Percentiles rank a stretch among this genome's conserved stretches.
Evolutionary conservation across 2,797 vertebrate genomes (phyloP).

Genomic region (Takifugu ocellatus): DNA sequence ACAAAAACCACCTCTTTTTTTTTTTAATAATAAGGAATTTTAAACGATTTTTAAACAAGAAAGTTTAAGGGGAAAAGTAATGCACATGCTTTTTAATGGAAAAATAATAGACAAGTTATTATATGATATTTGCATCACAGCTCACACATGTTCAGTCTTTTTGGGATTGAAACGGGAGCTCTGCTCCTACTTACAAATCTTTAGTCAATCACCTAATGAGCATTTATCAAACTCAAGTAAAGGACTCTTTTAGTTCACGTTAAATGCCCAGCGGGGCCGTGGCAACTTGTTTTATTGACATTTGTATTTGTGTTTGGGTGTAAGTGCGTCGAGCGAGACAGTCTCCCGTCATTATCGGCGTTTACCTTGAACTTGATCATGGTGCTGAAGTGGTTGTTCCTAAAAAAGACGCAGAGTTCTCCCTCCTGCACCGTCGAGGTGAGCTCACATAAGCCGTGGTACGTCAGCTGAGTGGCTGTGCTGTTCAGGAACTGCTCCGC

Average conservation of each 20-base stretch:
- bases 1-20: no score
- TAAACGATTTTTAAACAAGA: no score
- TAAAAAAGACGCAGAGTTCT: conserved; percentile 98
- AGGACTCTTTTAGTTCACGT: no score
- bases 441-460: conserved; percentile 95
- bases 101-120: neutral
- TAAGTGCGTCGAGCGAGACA: neutral
- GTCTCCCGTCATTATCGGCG: neutral
- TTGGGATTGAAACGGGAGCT: no score
- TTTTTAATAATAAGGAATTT: no score
- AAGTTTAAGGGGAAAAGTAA: no score
- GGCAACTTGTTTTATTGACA: no score
- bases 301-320: neutral
- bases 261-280: no score
- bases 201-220: no score
- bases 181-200: no score
- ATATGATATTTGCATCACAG: conserved; percentile 1
- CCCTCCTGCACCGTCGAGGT: conserved; percentile 96
- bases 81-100: neutral
- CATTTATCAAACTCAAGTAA: no score
- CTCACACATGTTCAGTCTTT: neutral
- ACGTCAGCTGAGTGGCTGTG: conserved; percentile 96
- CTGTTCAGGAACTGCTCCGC: conserved; percentile 96
- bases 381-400: conserved; percentile 99
- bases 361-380: conserved; percentile 98